Base-by-base conservation (phyloP, 2,888 invertebrate genomes). In the Hanleya hanleyi region DNA sequence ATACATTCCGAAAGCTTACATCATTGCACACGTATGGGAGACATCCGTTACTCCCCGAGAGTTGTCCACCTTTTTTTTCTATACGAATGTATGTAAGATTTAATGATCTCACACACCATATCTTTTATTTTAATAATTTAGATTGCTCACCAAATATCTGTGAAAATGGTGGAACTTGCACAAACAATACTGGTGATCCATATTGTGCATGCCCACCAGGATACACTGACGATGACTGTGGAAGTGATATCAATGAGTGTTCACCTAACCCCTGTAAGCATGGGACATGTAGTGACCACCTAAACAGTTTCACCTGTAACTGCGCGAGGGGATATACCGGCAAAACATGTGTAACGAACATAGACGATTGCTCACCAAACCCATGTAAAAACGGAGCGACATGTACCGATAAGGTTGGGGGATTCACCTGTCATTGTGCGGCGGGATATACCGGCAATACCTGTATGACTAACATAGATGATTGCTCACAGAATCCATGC, bases 301-400 rank as follows among this genome's bases (percentile, higher is more conserved):
- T 74, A 18, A 68, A 70, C 47, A 74, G 41, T 73, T 96, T 95
- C 92, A 92, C 93, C 73, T 98, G 97, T 91, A 92, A 93, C 37
- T 98, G 98, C 85, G 94, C 94, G 0, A 92, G 94, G 9, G 97
- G 97, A 6, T 97, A 93, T 92, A 93, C 94, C 65, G 97, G 97
- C 15, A 87, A 92, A 61, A 94, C 94, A 68, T 91, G 98, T 91
- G 95, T 96, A 76, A 74, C 76, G 6, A 85, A 89, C 75, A 81
- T 86, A 66, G 85, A 90, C 75, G 86, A 87, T 41, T 91, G 90
- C 69, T 77, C 77, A 29, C 79, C 78, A 5, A 87, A 82, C 51
- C 87, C 86, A 15, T 92, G 94, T 7, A 94, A 95, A 85, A 89
- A 90, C 72, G 86, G 83, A 81, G 71, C 76, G 32, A 69, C 64